phyloP scores from a whole-genome alignment of 2,888 invertebrate species.

The Perizoma flavofasciatum region DNA sequence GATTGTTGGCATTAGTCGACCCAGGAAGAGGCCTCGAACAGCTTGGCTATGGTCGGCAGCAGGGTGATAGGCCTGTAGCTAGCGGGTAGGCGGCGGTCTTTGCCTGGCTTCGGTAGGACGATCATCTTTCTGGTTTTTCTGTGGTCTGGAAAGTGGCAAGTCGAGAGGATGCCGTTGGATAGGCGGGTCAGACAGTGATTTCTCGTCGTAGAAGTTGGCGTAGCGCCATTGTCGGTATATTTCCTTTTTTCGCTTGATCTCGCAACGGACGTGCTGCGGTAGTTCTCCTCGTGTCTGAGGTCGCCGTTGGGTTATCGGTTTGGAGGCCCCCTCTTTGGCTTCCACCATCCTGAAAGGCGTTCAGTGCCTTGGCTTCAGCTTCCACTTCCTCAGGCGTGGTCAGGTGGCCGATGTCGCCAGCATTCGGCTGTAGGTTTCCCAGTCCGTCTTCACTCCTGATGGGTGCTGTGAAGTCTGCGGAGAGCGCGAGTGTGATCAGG shows the following conservation, averaged over 20 bases:
- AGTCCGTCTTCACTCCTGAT: neutral
- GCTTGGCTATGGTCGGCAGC: too few species aligned
- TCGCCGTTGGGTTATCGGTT: neutral
- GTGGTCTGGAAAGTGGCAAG: too few species aligned
- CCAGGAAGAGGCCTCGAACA: too few species aligned
- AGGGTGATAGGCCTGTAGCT: too few species aligned
- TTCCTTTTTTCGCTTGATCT: neutral
- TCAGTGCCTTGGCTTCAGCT: neutral
- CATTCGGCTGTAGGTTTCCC: neutral
- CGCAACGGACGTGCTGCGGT: neutral
- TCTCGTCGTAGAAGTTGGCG: too few species aligned
- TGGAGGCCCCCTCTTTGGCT: neutral
- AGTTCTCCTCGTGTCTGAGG: neutral
- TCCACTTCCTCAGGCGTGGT: conserved; percentile 7
- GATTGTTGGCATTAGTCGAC: too few species aligned
- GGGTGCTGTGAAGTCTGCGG: neutral
- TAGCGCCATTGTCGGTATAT: too few species aligned
- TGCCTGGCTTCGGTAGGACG: too few species aligned
- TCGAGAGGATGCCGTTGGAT: too few species aligned
- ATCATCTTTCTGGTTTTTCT: too few species aligned
- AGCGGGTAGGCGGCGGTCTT: too few species aligned
- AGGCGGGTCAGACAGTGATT: too few species aligned
- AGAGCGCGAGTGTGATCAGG: conserved; percentile 9
- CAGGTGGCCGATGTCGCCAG: neutral
- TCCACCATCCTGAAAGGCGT: neutral